Evolutionary conservation across 92 coral and sea anemone species (phyloP), one percentile per base, ranked within the genome.

Genomic region (Paramuricea clavata): DNA sequence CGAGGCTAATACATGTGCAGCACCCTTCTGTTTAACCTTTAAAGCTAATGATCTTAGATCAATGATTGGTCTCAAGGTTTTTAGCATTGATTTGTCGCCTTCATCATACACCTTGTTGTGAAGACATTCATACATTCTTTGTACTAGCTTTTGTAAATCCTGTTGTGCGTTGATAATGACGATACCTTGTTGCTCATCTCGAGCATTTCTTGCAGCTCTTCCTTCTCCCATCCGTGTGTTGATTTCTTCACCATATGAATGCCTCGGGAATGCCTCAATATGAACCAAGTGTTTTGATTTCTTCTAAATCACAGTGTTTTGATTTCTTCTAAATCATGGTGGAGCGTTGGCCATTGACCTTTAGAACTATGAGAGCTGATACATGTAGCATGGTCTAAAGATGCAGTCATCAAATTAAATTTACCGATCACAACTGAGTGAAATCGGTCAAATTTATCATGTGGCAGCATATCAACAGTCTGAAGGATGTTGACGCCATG

Each of bases 41-140:
- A n/a, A n/a, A n/a, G n/a, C n/a, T n/a, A n/a, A 65, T 65, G 73
- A 65, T 65, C 73, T 65, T 2, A 65, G 73, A 65, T 65, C 73
- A 65, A 65, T 65, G 31, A 65, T 65, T n/a, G n/a, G n/a, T n/a
- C n/a, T n/a, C n/a, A n/a, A n/a, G n/a, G n/a, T n/a, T n/a, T n/a
- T n/a, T n/a, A n/a, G n/a, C 71, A 64, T 64, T 64, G 28, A 26
- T 26, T 64, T 64, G 71, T 64, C 71, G 32, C 43, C 27, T 34
- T 31, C 44, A 69, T 69, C 76, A 69, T 69, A 69, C 76, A 34
- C 76, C n/a, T n/a, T n/a, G 49, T 69, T 31, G 76, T 69, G 12
- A 69, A 69, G 49, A 19, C 27, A 41, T 69, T 27, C 76, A n/a
- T n/a, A n/a, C n/a, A n/a, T n/a, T n/a, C n/a, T n/a, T n/a, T n/a